phyloP scores from a whole-genome alignment of 2,888 invertebrate species.

The Hypomecis punctinalis region DNA sequence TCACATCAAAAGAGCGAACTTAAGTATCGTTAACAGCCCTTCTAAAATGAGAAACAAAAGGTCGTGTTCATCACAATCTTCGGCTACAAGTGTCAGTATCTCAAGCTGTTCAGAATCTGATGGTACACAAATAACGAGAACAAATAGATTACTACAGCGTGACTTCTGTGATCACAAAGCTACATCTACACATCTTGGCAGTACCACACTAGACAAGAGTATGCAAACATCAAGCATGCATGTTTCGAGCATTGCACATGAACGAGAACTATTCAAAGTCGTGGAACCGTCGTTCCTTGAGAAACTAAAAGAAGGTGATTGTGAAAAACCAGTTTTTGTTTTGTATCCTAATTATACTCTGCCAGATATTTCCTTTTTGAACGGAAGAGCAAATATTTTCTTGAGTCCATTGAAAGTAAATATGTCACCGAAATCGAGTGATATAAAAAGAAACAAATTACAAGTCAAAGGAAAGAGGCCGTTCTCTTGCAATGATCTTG shows the following conservation, averaged over 20 bases:
- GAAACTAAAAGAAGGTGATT: constrained; percentile 87
- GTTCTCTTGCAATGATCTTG: constrained; percentile 93
- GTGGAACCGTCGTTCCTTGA: constrained; percentile 89
- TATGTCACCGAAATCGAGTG: constrained; percentile 70
- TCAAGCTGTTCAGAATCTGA: constrained; percentile 84
- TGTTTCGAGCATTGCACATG: constrained; percentile 63
- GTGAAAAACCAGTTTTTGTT: constrained; percentile 92
- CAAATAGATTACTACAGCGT: constrained; percentile 71
- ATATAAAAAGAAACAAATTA: constrained; percentile 70
- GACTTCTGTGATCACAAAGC: constrained; percentile 76
- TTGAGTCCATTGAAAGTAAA: constrained; percentile 89
- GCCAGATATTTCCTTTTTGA: constrained; percentile 94
- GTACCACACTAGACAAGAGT: constrained; percentile 88
- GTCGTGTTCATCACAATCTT: constrained; percentile 79
- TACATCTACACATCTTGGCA: constrained; percentile 81
- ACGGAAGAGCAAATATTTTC: constrained; percentile 87
- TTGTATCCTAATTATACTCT: constrained; percentile 96
- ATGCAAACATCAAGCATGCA: constrained; percentile 89
- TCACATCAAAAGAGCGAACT: constrained; percentile 74
- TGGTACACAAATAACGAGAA: constrained; percentile 80
- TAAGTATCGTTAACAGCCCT: constrained; percentile 83
- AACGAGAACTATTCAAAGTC: constrained; percentile 85
- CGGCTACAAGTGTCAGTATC: constrained; percentile 81
- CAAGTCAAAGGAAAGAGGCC: constrained; percentile 85
- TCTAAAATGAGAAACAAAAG: constrained; percentile 73